Percentiles rank a stretch among this genome's conserved stretches.
phyloP scores from a whole-genome alignment of 1,140 invertebrate genomes.

The Drosophila sucinea region DNA sequence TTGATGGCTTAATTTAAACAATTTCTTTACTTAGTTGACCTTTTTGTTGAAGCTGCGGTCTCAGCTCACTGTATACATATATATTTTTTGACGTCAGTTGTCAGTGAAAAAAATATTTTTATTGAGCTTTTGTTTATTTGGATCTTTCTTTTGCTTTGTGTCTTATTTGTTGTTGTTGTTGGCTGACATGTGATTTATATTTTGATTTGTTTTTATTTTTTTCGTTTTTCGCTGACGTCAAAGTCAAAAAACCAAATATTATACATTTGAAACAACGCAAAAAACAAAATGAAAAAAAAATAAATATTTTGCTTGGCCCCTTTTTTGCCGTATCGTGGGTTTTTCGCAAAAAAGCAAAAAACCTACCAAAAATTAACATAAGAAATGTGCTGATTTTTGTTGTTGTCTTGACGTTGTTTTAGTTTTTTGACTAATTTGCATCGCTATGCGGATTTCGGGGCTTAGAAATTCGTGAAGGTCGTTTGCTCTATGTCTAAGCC shows the following conservation, averaged over 20 bases:
- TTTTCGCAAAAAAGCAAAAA: constrained; percentile 74
- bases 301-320: constrained; percentile 52
- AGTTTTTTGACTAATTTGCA: constrained; percentile 66
- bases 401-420: constrained; percentile 24
- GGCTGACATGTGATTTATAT: constrained; percentile 53
- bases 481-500: constrained; percentile 52
- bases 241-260: constrained; percentile 42
- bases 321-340: constrained; percentile 58
- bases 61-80: background rate
- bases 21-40: constrained; percentile 6
- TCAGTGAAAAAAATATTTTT: constrained; percentile 3
- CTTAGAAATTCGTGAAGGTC: constrained; percentile 72
- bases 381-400: constrained; percentile 74
- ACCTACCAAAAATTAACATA: constrained; percentile 75
- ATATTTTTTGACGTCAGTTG: constrained; percentile 43
- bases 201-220: constrained; percentile 40
- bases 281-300: constrained; percentile 27
- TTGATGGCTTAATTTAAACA: constrained; percentile 2
- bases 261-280: constrained; percentile 44
- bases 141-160: background rate
- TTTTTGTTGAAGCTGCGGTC: background rate
- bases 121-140: constrained; percentile 11
- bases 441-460: constrained; percentile 75
- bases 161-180: constrained; percentile 29
- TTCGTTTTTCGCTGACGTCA: constrained; percentile 69